Evolutionary conservation across 2,113 vertebrate genomes (phyloP).

Genomic region (Albula goreensis): DNA sequence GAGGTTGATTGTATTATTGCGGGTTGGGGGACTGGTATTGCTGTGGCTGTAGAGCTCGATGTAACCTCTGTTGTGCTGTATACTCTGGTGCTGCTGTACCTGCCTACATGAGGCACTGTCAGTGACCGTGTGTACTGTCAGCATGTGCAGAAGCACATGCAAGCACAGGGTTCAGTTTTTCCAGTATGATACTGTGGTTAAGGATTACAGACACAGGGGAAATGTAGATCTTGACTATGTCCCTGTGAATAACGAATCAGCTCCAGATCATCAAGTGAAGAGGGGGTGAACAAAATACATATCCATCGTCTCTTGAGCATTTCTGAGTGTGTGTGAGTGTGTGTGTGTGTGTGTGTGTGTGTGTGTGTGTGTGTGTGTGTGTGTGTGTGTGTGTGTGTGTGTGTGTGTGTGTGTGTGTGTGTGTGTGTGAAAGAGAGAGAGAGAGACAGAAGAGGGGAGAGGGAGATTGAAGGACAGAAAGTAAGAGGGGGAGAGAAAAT

Average conservation of each 20-base stretch:
- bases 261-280: conserved; percentile 45
- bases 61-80: not conserved
- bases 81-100: not conserved
- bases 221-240: not conserved
- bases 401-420: conserved; percentile 15
- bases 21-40: not conserved
- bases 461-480: conserved; percentile 40
- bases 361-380: conserved; percentile 35
- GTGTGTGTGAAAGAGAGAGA: conserved; percentile 24
- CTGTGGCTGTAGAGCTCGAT: not conserved
- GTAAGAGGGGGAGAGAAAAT: not conserved
- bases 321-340: not conserved
- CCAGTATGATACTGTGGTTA: not conserved
- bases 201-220: too few species aligned
- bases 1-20: not conserved
- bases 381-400: conserved; percentile 27
- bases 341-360: not conserved
- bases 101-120: not conserved
- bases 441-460: conserved; percentile 22
- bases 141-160: not conserved
- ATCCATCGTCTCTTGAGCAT: not conserved
- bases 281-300: not conserved
- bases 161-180: not conserved
- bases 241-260: conserved; percentile 63
- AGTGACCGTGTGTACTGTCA: not conserved